phyloP scores from a whole-genome alignment of 2,797 vertebrate species.

The Centroberyx gerrardi region DNA sequence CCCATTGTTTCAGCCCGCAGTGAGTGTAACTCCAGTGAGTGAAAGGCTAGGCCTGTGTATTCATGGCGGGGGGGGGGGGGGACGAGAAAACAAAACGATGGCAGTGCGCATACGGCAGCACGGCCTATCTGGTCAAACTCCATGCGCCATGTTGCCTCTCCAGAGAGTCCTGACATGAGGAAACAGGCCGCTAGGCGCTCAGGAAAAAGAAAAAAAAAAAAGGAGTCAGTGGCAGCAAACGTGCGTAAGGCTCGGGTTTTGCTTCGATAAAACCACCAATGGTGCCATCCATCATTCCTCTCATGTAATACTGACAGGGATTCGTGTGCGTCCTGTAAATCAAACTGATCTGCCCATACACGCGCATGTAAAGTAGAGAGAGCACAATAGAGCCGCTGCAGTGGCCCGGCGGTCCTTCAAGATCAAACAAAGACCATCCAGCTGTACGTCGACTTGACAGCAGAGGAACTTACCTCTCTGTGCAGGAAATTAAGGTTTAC shows the following conservation, averaged over 20 bases:
- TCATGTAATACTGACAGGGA: background rate
- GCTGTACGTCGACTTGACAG: conserved; percentile 30
- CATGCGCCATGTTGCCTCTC: conserved; percentile 81
- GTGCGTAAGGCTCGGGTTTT: background rate
- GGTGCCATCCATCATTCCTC: background rate
- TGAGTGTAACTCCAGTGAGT: background rate
- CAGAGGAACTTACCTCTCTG: conserved; percentile 26
- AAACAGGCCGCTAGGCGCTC: conserved; percentile 73
- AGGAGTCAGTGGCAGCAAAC: background rate
- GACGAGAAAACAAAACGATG: conserved; percentile 26
- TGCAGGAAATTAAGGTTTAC: background rate
- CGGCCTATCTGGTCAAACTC: conserved; percentile 70
- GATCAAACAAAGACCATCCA: conserved; percentile 69
- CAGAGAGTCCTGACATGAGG: conserved; percentile 65
- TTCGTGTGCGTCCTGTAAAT: conserved; percentile 7
- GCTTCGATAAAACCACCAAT: conserved; percentile 4
- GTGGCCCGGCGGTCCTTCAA: conserved; percentile 50
- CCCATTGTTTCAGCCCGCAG: conserved; percentile 2
- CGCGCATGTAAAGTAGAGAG: conserved; percentile 18
- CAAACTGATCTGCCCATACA: conserved; percentile 6
- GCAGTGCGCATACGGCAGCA: conserved; percentile 41
- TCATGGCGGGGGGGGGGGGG: background rate
- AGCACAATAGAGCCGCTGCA: conserved; percentile 54
- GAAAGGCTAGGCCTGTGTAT: background rate
- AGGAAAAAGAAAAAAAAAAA: conserved; percentile 22